Evolutionary conservation across 2,888 invertebrate genomes (phyloP).

Genomic region (Marronus borbonicus): DNA sequence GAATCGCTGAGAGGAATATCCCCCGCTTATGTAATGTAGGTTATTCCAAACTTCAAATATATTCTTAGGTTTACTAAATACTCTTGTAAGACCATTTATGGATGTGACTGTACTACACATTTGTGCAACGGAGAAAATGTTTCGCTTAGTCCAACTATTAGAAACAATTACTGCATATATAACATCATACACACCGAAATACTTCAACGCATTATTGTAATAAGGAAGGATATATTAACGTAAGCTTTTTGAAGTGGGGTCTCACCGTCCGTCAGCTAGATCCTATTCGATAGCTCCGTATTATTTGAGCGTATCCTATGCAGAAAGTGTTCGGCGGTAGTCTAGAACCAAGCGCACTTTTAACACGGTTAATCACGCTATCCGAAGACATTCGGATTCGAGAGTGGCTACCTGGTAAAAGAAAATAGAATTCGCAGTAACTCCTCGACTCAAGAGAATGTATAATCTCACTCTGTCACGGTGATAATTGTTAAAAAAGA

Average conservation of each 20-base stretch:
- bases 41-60: not conserved
- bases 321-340: slow-evolving; percentile 48
- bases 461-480: not conserved
- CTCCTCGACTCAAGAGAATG: slow-evolving; percentile 20
- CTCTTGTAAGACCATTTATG: slow-evolving; percentile 1
- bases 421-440: slow-evolving; percentile 22
- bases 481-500: slow-evolving; percentile 9
- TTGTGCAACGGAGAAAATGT: slow-evolving; percentile 19
- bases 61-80: not conserved
- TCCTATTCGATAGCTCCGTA: slow-evolving; percentile 28
- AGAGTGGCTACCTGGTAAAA: slow-evolving; percentile 27
- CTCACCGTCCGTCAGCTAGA: slow-evolving; percentile 30
- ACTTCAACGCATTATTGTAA: slow-evolving; percentile 52
- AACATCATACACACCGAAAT: slow-evolving; percentile 41
- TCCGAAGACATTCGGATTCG: slow-evolving; percentile 23
- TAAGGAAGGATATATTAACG: slow-evolving; percentile 59
- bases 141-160: slow-evolving; percentile 19
- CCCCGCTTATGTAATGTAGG: not conserved
- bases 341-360: slow-evolving; percentile 7
- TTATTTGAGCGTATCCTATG: slow-evolving; percentile 22
- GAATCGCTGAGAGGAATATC: no score
- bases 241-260: slow-evolving; percentile 51
- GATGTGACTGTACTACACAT: not conserved
- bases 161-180: slow-evolving; percentile 35
- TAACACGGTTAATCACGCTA: slow-evolving; percentile 20